These are phyloP conservation scores for Fistularia tabacaria DNA, from an alignment of 2,797 vertebrate species.

Conservation along the genomic window DNA sequence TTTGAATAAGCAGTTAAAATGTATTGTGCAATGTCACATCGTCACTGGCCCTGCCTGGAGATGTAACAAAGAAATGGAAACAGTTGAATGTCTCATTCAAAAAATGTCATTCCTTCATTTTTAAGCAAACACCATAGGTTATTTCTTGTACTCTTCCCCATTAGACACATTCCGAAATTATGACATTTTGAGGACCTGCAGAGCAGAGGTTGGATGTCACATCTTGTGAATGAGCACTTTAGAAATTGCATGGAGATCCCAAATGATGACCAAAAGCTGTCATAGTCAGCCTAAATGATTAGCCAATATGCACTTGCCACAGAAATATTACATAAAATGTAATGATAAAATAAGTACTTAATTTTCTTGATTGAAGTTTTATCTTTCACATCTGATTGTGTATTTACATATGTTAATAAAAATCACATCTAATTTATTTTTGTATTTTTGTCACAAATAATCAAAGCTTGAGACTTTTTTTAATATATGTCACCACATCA, in stretches of 20 bases:
- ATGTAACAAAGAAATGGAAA: constrained; percentile 20
- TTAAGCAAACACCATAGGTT: constrained; percentile 1
- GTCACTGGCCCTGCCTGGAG: constrained; percentile 25
- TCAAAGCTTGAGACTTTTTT: background rate
- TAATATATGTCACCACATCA: background rate
- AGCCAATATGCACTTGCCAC: background rate
- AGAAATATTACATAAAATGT: background rate
- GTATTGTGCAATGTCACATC: constrained; percentile 7
- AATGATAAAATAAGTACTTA: background rate
- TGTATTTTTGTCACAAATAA: background rate
- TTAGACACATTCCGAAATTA: constrained; percentile 40
- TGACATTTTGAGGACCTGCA: constrained; percentile 2
- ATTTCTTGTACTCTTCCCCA: background rate
- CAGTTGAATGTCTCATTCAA: constrained; percentile 46
- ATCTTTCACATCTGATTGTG: background rate
- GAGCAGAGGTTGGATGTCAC: constrained; percentile 2
- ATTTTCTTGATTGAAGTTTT: background rate
- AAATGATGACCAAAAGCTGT: background rate
- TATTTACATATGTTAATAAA: background rate
- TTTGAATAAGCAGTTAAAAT: constrained; percentile 24
- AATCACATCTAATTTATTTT: background rate
- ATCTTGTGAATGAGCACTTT: constrained; percentile 14
- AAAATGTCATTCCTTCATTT: constrained; percentile 13
- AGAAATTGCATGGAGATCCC: background rate
- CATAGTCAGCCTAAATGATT: constrained; percentile 1